These are phyloP conservation scores for Nomada fucata DNA, from an alignment of 2,888 invertebrate species.

Conservation along the genomic window DNA sequence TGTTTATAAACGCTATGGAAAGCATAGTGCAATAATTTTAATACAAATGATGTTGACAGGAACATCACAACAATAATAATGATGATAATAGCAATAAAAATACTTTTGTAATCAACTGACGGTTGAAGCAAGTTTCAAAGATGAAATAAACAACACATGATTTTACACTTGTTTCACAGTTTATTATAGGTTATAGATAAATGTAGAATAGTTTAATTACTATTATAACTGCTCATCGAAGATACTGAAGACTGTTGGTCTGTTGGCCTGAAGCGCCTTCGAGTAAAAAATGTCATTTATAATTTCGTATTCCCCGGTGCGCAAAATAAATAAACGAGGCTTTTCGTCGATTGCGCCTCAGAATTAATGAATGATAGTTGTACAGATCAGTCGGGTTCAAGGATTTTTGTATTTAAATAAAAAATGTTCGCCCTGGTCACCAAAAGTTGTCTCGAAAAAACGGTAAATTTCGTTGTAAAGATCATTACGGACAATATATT, in stretches of 20 bases:
- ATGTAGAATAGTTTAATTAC: slow-evolving; percentile 84
- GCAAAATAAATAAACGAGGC: slow-evolving; percentile 67
- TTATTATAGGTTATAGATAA: slow-evolving; percentile 85
- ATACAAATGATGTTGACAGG: not conserved
- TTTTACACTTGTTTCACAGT: slow-evolving; percentile 84
- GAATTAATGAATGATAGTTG: slow-evolving; percentile 65
- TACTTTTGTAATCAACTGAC: not conserved
- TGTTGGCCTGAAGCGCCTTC: slow-evolving; percentile 74
- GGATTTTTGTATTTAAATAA: slow-evolving; percentile 67
- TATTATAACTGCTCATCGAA: slow-evolving; percentile 84
- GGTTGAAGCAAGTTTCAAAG: not conserved
- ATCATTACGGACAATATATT: slow-evolving; percentile 81
- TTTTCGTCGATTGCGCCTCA: slow-evolving; percentile 73
- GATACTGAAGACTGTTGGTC: slow-evolving; percentile 80
- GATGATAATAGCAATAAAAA: not conserved
- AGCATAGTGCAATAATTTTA: slow-evolving; percentile 49
- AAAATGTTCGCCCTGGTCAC: slow-evolving; percentile 78
- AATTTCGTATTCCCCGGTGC: slow-evolving; percentile 59
- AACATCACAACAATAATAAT: slow-evolving; percentile 31
- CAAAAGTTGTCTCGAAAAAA: slow-evolving; percentile 76
- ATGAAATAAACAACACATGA: slow-evolving; percentile 58
- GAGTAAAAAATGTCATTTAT: slow-evolving; percentile 69
- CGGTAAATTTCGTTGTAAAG: slow-evolving; percentile 82
- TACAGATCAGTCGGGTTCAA: slow-evolving; percentile 74
- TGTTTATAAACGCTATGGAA: slow-evolving; percentile 77